Conservation (phyloP, 2,113 vertebrate genomes). For the Odobenus rosmarus region DNA sequence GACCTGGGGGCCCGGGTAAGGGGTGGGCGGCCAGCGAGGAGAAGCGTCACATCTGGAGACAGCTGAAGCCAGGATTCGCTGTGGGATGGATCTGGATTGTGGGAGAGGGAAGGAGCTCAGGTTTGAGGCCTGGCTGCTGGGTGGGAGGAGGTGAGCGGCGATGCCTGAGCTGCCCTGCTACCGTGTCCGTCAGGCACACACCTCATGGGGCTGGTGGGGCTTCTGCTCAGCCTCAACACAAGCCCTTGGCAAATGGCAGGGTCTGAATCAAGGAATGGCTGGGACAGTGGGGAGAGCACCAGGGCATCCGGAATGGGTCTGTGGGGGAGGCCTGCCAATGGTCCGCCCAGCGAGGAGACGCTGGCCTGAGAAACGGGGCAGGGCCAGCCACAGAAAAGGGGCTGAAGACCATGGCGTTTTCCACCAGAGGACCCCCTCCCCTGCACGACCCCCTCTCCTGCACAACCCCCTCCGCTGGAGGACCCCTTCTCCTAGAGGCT, state of each 20-base stretch:
- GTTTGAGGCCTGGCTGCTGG: background rate
- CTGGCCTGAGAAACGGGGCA: background rate
- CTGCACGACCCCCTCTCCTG: too few relatives aligned
- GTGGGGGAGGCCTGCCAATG: background rate
- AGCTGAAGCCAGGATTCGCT: background rate
- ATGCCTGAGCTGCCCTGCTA: background rate
- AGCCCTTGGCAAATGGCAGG: background rate
- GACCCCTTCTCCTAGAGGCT: background rate
- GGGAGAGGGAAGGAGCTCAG: background rate
- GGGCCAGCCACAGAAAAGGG: background rate
- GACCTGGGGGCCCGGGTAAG: background rate
- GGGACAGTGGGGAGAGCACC: background rate
- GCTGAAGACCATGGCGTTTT: background rate
- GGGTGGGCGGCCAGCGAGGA: background rate
- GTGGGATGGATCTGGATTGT: background rate
- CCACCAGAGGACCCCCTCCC: background rate
- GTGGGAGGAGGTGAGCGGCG: accelerated
- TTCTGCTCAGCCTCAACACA: background rate
- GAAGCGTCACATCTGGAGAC: background rate
- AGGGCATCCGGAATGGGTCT: background rate
- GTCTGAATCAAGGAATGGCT: background rate
- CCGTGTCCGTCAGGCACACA: background rate
- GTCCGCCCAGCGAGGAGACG: background rate
- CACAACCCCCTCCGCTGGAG: too few relatives aligned
- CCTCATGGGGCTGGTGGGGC: background rate